These are phyloP conservation scores for Telenomus remus DNA, from an alignment of 1,140 invertebrate genomes.

Conservation along the genomic window DNA sequence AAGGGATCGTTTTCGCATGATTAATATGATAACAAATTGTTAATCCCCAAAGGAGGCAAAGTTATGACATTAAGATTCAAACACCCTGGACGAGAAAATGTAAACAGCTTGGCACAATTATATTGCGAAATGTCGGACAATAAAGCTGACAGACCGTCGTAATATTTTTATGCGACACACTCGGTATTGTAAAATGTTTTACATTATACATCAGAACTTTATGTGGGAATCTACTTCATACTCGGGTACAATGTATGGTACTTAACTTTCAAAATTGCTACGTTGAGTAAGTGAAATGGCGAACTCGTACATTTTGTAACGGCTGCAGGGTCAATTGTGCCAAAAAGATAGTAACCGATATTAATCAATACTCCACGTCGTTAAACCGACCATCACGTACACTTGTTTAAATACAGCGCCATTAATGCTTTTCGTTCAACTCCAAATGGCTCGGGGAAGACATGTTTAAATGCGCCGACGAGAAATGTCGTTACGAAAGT, in stretches of 20 bases:
- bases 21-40: too few relatives aligned
- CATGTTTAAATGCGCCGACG: conserved; percentile 46
- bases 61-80: too few relatives aligned
- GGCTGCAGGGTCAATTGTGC: conserved; percentile 43
- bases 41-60: too few relatives aligned
- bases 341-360: conserved; percentile 50
- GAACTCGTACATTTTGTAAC: conserved; percentile 52
- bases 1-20: too few relatives aligned
- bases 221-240: conserved; percentile 50
- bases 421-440: conserved; percentile 43
- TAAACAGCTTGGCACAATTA: too few relatives aligned
- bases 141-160: not conserved
- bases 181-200: conserved; percentile 47
- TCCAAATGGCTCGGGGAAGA: conserved; percentile 29
- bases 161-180: conserved; percentile 42
- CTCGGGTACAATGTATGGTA: conserved; percentile 31
- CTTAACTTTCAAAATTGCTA: conserved; percentile 43
- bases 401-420: conserved; percentile 39
- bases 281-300: conserved; percentile 43
- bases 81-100: too few relatives aligned
- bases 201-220: conserved; percentile 46
- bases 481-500: conserved; percentile 47
- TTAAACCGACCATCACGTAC: conserved; percentile 42
- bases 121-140: too few relatives aligned
- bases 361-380: conserved; percentile 56